Base-by-base conservation (phyloP, 2,113 vertebrate genomes). In the Erinaceus europaeus region DNA sequence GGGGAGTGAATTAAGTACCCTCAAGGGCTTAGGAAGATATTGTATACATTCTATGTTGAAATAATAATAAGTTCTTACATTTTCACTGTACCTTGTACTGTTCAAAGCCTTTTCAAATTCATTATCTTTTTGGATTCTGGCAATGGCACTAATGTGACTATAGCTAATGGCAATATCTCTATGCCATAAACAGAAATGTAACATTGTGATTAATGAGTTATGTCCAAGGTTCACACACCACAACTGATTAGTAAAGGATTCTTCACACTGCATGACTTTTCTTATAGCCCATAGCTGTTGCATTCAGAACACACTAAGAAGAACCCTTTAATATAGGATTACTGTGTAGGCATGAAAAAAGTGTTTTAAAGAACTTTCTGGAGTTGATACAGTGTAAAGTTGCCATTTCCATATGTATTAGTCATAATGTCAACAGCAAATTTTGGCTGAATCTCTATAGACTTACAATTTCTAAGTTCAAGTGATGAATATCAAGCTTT, bases 401-500 rank as follows among this genome's bases (percentile, higher is more conserved):
- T 91, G 36, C 38, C n/a, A 32, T 40, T 40, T 62, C 77, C 13
- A 34, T 73, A 36, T 55, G n/a, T 21, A 7, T 87, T 40, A 61
- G 48, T 71, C 38, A 38, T 48, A 84, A 61, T 55, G n/a, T 38
- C 46, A 85, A 32, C 36, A 13, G 48, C 18, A 55, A 32, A 36
- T 77, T 57, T 83, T 48, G 34, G 53, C 61, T 78, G 2, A 3
- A 34, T 84, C 46, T 57, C 86, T 88, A 18, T 9, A 90, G 13
- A 76, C 17, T 74, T 64, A 77, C 76, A 83, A 84, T 27, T 25
- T 61, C 42, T 75, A 48, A 69, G 87, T 84, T 80, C 84, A 50
- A 84, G 42, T 6, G n/a, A 29, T 69, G 21, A 82, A 61, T n/a
- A 23, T 69, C 61, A 69, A 36, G 9, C 8, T 32, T 79, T 72